Percentiles rank a stretch among this genome's conserved stretches.
Evolutionary conservation across 2,797 vertebrate species (phyloP).

Genomic region (Brachyrhaphis roseni): DNA sequence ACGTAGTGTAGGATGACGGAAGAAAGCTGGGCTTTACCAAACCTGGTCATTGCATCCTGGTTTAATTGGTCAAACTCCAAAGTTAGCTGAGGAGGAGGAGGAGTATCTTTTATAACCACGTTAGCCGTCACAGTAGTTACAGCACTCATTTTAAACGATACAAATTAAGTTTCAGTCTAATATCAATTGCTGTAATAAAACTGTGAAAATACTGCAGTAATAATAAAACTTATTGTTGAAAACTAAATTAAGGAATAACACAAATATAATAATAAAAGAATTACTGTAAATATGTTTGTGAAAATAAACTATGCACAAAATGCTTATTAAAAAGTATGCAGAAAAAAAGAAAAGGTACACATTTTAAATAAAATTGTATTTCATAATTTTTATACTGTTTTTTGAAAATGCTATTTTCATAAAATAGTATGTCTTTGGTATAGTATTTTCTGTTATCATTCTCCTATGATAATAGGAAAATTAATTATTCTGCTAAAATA

Average conservation of each 20-base stretch:
- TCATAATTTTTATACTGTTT: too few species aligned
- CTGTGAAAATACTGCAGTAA: not conserved
- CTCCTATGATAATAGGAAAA: not conserved
- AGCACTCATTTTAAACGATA: not conserved
- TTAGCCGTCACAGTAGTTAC: not conserved
- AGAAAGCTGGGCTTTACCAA: not conserved
- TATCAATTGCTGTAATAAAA: not conserved
- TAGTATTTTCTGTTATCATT: not conserved
- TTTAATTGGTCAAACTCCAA: not conserved
- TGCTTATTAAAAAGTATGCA: not conserved
- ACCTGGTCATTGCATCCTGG: not conserved
- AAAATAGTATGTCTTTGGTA: too few species aligned
- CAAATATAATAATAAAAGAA: not conserved
- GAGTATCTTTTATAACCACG: not conserved
- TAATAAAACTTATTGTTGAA: not conserved
- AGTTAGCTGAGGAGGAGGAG: not conserved
- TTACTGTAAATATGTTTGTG: not conserved
- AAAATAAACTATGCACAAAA: not conserved
- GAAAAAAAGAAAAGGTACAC: not conserved
- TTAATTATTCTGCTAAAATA: not conserved
- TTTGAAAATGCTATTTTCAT: too few species aligned
- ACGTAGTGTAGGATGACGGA: not conserved
- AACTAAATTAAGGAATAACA: not conserved
- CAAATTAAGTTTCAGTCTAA: not conserved
- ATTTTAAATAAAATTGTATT: not conserved